phyloP scores from a whole-genome alignment of 2,113 vertebrate species.

The Cynocephalus volans region DNA sequence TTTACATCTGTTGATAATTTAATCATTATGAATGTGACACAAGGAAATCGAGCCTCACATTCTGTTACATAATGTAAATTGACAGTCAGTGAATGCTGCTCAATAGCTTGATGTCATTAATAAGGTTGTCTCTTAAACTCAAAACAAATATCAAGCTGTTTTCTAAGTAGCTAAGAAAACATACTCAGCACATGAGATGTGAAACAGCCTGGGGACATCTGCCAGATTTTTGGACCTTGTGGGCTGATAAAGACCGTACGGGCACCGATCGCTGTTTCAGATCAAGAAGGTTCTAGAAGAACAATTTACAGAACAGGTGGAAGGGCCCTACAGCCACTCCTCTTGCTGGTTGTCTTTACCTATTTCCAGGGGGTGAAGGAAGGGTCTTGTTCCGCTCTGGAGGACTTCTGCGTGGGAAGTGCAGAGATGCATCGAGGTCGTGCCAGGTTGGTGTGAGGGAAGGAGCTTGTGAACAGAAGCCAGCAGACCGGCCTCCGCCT shows the following conservation, averaged over 20 bases:
- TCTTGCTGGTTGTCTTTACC: not conserved
- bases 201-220: not conserved
- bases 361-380: not conserved
- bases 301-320: not conserved
- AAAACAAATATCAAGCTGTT: conserved; percentile 68
- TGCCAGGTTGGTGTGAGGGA: not conserved
- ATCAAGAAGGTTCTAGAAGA: conserved; percentile 57
- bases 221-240: not conserved
- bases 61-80: conserved; percentile 65
- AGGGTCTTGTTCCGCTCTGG: not conserved
- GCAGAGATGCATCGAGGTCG: not conserved
- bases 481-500: not conserved
- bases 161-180: conserved; percentile 56
- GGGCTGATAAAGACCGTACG: not conserved
- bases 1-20: conserved; percentile 75
- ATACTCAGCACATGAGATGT: not conserved
- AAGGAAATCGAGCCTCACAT: conserved; percentile 62
- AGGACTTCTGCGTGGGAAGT: not conserved
- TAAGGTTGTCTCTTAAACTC: conserved; percentile 76
- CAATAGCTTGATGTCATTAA: conserved; percentile 73
- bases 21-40: conserved; percentile 69
- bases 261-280: not conserved
- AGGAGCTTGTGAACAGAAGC: not conserved
- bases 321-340: not conserved
- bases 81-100: conserved; percentile 48